Conservation (phyloP, 2,888 invertebrate species). For the Deladenus siricidicola region DNA sequence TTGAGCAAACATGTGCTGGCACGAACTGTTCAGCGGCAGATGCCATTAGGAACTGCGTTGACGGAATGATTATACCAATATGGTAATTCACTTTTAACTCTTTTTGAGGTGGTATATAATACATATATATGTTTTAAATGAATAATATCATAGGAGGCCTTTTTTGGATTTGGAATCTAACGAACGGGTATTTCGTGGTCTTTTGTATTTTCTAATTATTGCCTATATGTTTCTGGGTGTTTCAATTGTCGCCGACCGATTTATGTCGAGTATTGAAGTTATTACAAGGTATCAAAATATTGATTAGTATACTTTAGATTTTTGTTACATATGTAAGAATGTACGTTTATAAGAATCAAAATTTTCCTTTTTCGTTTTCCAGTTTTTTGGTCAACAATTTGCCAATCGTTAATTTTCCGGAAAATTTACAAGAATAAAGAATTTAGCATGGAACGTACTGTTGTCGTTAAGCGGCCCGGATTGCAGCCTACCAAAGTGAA, state of each 20-base stretch:
- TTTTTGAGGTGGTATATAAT: too few species aligned
- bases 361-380: background rate
- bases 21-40: conserved; percentile 52
- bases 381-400: background rate
- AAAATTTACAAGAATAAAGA: too few species aligned
- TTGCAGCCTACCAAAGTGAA: conserved; percentile 74
- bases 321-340: background rate
- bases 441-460: conserved; percentile 71
- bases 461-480: conserved; percentile 78
- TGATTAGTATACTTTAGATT: background rate
- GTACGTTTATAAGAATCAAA: background rate
- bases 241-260: conserved; percentile 93
- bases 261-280: conserved; percentile 98
- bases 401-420: too few species aligned
- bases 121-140: too few species aligned
- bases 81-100: conserved; percentile 64
- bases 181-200: conserved; percentile 62
- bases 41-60: conserved; percentile 62
- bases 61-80: conserved; percentile 76
- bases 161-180: conserved; percentile 43
- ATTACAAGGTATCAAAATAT: conserved; percentile 64
- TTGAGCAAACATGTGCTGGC: conserved; percentile 36
- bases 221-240: conserved; percentile 95
- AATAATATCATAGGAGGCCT: conserved; percentile 42
- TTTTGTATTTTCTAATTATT: conserved; percentile 79